Conservation (phyloP, 2,888 invertebrate genomes). For the Cylindroiulus punctatus region DNA sequence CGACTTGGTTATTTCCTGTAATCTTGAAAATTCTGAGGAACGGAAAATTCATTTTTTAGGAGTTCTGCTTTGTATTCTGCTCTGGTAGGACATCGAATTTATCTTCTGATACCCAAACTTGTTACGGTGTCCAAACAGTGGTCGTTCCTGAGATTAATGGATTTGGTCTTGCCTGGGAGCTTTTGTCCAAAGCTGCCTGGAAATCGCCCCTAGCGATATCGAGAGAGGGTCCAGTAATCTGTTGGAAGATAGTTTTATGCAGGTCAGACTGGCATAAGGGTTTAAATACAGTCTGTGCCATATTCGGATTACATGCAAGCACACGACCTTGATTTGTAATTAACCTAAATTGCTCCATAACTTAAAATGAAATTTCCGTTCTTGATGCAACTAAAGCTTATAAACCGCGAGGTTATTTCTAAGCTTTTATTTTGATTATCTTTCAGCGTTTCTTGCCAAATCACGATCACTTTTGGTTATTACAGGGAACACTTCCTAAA, state of each 20-base stretch:
- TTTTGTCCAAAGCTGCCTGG: background rate
- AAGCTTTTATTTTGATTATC: too few relatives aligned
- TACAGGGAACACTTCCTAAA: too few relatives aligned
- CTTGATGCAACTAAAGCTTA: too few relatives aligned
- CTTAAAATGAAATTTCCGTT: too few relatives aligned
- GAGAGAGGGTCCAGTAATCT: background rate
- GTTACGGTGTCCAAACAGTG: background rate
- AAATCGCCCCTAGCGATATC: background rate
- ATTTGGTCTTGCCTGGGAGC: background rate
- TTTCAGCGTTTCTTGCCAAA: too few relatives aligned
- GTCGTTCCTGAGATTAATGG: background rate
- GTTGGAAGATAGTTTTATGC: background rate
- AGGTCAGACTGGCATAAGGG: background rate
- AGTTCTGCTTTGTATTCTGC: background rate
- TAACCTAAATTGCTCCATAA: too few relatives aligned
- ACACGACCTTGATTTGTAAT: too few relatives aligned
- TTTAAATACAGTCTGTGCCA: too few relatives aligned
- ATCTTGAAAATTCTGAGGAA: background rate
- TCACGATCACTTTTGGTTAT: too few relatives aligned
- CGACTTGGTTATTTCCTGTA: background rate
- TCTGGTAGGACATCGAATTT: background rate
- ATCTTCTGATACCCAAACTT: background rate
- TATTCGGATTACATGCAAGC: too few relatives aligned
- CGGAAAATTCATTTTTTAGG: background rate
- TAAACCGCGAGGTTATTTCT: too few relatives aligned